Evolutionary conservation across 2,113 vertebrate species (phyloP), one percentile per base, ranked within the genome.

Genomic region (Pygoscelis adeliae): DNA sequence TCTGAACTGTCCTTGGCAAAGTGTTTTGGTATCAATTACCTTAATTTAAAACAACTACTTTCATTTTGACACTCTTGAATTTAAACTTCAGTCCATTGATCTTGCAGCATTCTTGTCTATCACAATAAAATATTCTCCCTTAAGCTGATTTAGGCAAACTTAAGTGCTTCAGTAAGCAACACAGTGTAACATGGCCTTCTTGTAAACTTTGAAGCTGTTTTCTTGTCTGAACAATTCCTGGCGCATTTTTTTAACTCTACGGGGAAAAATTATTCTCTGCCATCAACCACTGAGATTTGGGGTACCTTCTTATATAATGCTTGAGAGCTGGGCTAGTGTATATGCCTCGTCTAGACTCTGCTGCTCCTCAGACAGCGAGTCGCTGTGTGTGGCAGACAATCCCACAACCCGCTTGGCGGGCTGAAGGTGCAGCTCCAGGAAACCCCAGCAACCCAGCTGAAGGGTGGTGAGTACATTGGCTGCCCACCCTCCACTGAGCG

Each of bases 351-450:
- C 27, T 22, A n/a, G 23, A 18, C 53, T 70, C 36, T 56, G 53
- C 49, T 36, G 23, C 42, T 77, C 5, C 15, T 77, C 49, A 72
- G 23, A 74, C 16, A 32, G 23, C 1, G 2, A 77, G 52, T 0
- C 3, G 2, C 46, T 18, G 4, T 26, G 18, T 0, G 0, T 9
- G 22, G 36, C 38, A n/a, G 16, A 6, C 10, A 30, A 36, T 1
- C 3, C 6, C 25, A 47, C 17, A 47, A 8, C 4, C 6, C 2
- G 0, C 10, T 7, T 10, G 32, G 13, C 30, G 11, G 25, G 23
- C 30, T 19, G 52, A 65, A 61, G 53, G 20, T 2, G 5, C 32
- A 65, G 20, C 22, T 67, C 17, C 36, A 72, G 29, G 30, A 63
- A 77, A 53, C 18, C 1, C 5, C 55, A 62, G 32, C 42, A 78